Percentiles rank a stretch among this genome's conserved stretches.
Evolutionary conservation across 2,888 invertebrate species (phyloP).

Genomic region (Polydesmus complanatus): DNA sequence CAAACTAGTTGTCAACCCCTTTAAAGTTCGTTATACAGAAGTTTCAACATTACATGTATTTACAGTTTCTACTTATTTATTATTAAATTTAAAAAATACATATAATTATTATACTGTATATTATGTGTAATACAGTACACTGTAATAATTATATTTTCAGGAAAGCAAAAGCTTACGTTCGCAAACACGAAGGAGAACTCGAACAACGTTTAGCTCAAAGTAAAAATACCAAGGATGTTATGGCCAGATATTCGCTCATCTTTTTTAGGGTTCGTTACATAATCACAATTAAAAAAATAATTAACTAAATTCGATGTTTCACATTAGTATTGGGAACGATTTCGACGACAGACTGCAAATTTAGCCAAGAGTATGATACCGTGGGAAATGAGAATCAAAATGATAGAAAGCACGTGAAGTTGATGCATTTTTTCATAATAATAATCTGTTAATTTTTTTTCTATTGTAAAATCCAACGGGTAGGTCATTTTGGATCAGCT

Average conservation of each 20-base stretch:
- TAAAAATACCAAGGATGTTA: conserved; percentile 66
- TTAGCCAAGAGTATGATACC: conserved; percentile 75
- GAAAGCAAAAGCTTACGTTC: conserved; percentile 72
- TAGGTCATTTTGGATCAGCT: conserved; percentile 86
- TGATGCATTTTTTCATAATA: no score
- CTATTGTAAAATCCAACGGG: conserved; percentile 6
- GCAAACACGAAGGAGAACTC: conserved; percentile 75
- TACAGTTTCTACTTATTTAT: no score
- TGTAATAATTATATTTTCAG: no score
- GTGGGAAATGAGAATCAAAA: conserved; percentile 91
- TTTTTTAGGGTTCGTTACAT: conserved; percentile 68
- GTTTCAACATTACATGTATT: no score
- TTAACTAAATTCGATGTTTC: conserved; percentile 8
- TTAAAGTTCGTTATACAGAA: no score
- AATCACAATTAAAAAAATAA: no score
- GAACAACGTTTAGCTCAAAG: conserved; percentile 78
- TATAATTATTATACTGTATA: no score
- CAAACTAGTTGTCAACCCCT: no score
- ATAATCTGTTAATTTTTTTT: no score
- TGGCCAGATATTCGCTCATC: conserved; percentile 68
- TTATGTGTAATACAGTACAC: no score
- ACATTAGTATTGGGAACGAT: conserved; percentile 65
- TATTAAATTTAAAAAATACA: no score
- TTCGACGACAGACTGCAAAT: conserved; percentile 71
- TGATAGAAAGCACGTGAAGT: conserved; percentile 65